Conservation (phyloP, 2,797 vertebrate species). For the Arnoldichthys spilopterus region DNA sequence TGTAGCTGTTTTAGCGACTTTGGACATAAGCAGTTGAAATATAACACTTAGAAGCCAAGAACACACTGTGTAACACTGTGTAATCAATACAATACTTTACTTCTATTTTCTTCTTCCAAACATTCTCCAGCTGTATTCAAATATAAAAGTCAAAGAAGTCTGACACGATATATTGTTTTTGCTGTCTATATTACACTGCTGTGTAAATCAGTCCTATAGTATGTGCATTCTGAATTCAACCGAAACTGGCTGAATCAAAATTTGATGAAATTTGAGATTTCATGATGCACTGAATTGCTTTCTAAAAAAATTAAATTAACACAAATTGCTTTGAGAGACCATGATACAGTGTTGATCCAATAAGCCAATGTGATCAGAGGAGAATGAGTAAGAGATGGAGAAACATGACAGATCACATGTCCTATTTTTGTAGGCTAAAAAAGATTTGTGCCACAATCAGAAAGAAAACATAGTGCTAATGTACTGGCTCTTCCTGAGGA, state of each 20-base stretch:
- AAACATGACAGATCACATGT: not conserved
- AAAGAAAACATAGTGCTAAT: not conserved
- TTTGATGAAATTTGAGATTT: not conserved
- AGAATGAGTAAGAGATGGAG: not conserved
- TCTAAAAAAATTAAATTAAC: not conserved
- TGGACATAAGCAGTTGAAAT: no score
- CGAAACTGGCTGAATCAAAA: not conserved
- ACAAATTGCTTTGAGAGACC: not conserved
- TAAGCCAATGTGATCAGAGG: not conserved
- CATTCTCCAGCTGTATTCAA: not conserved
- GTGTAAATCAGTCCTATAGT: not conserved
- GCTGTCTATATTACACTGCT: not conserved
- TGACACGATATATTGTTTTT: no score
- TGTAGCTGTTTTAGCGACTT: no score
- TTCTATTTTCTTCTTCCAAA: not conserved
- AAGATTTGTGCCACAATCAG: not conserved
- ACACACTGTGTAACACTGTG: no score
- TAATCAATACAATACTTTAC: no score
- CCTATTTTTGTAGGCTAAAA: not conserved
- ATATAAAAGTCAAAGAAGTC: no score
- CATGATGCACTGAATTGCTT: not conserved
- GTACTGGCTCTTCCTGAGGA: not conserved
- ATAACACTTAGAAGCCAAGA: no score
- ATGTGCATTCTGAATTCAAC: not conserved
- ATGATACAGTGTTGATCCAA: not conserved